Conservation (phyloP, 2,888 invertebrate species). For the Dasypolia templi region DNA sequence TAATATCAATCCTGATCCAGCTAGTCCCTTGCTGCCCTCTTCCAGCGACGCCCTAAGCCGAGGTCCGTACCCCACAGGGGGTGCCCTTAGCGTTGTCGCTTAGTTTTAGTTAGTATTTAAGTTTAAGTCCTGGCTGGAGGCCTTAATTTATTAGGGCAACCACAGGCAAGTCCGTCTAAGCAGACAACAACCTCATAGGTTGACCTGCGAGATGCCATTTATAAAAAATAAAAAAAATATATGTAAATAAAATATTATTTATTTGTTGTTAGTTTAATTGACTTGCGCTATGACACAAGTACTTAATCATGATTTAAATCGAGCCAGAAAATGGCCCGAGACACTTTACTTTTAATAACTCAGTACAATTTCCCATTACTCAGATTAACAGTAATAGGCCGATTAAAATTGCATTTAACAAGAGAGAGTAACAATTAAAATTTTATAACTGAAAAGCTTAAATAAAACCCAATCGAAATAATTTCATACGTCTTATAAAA, state of each 20-base stretch:
- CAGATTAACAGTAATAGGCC: constrained; percentile 24
- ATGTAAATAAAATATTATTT: neutral
- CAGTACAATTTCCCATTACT: constrained; percentile 8
- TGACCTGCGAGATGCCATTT: too few relatives aligned
- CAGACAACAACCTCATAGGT: too few relatives aligned
- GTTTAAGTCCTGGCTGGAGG: too few relatives aligned
- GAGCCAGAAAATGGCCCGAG: neutral
- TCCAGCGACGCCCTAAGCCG: too few relatives aligned
- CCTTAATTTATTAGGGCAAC: too few relatives aligned
- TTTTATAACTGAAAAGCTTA: constrained; percentile 42
- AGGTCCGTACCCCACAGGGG: too few relatives aligned
- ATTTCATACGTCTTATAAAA: constrained; percentile 60
- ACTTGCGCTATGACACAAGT: neutral
- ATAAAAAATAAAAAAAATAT: too few relatives aligned
- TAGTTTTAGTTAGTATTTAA: too few relatives aligned
- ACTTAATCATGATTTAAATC: neutral
- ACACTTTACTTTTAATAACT: constrained; percentile 12
- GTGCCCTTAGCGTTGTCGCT: too few relatives aligned
- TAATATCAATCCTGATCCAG: too few relatives aligned
- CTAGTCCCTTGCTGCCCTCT: too few relatives aligned
- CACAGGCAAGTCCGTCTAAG: too few relatives aligned
- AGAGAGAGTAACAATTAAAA: constrained; percentile 55
- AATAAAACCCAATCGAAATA: constrained; percentile 36
- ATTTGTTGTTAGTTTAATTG: neutral
- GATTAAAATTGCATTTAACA: constrained; percentile 41